Conservation (phyloP, 2,888 invertebrate species). For the Chrysodeixis includens region DNA sequence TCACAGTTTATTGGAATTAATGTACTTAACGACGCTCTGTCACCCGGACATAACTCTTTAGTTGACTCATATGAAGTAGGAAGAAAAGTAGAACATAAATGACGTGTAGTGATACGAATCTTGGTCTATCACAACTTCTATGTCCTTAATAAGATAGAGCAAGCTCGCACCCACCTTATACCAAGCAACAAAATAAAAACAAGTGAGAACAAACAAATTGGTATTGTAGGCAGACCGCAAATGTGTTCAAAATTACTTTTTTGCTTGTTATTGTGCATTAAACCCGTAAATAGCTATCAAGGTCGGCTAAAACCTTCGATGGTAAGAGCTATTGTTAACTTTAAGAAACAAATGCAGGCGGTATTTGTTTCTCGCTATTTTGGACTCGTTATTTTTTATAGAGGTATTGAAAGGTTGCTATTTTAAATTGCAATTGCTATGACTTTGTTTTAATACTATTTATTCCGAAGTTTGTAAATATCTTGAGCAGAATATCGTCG, state of each 20-base stretch:
- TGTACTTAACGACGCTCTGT: not conserved
- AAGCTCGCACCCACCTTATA: not conserved
- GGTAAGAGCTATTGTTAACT: slow-evolving; percentile 1
- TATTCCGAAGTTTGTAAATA: too few relatives aligned
- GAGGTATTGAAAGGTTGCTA: not conserved
- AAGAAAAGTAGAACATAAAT: not conserved
- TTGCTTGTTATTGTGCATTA: slow-evolving; percentile 1
- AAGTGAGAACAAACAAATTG: not conserved
- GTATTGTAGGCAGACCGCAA: slow-evolving; percentile 1
- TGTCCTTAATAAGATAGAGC: not conserved
- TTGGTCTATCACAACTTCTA: not conserved
- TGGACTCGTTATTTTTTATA: not conserved
- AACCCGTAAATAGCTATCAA: slow-evolving; percentile 4
- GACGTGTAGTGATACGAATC: not conserved
- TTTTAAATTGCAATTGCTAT: not conserved
- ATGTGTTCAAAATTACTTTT: not conserved
- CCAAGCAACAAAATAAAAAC: too few relatives aligned
- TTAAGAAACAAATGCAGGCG: too few relatives aligned
- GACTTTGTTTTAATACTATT: too few relatives aligned
- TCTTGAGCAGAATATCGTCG: not conserved
- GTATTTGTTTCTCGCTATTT: not conserved
- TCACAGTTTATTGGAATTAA: not conserved
- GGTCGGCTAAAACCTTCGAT: slow-evolving; percentile 4
- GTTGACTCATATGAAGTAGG: slow-evolving; percentile 2
- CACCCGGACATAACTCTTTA: not conserved